Evolutionary conservation across 2,888 invertebrate species (phyloP), one percentile per base, ranked within the genome.

Genomic region (Dorcus hopei): DNA sequence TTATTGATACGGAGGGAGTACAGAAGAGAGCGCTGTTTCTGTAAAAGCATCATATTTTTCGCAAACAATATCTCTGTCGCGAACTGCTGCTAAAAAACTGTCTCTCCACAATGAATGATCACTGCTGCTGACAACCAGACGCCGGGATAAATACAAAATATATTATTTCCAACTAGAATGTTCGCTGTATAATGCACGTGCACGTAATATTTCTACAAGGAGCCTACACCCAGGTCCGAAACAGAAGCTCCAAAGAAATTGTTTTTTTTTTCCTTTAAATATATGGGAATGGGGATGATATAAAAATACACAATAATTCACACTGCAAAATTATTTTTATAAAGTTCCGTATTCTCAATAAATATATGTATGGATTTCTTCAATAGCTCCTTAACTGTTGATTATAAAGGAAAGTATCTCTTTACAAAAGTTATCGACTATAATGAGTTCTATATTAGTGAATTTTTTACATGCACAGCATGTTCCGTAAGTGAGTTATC

Each of bases 121-220:
- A 68, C 74, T 74, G 74, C 65, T 65, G 70, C 66, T 73, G 74
- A 74, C 74, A 73, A 72, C 69, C 68, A 67, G 66, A 67, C 69
- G 70, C 64, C 65, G 65, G 68, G 70, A 72, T 72, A 71, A 71
- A 72, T 71, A 71, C 68, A 71, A 71, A 71, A 70, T 69, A 72
- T 70, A 72, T 71, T 68, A 70, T 71, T 70, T 67, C 65, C 62
- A 62, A 62, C 65, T 65, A 67, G 68, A 69, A 68, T 64, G 61
- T 62, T 67, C 58, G 63, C 65, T 59, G 66, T 66, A 67, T 67
- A 70, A 67, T 64, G 68, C 68, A 72, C 70, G 70, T 70, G 65
- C 61, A 42, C 49, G 64, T 66, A 58, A 70, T 72, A 72, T 68
- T 69, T 70, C 66, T 69, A 60, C 52, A 16, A 57, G 54, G 14